phyloP scores from a whole-genome alignment of 2,797 vertebrate genomes.

The Lophius americanus region DNA sequence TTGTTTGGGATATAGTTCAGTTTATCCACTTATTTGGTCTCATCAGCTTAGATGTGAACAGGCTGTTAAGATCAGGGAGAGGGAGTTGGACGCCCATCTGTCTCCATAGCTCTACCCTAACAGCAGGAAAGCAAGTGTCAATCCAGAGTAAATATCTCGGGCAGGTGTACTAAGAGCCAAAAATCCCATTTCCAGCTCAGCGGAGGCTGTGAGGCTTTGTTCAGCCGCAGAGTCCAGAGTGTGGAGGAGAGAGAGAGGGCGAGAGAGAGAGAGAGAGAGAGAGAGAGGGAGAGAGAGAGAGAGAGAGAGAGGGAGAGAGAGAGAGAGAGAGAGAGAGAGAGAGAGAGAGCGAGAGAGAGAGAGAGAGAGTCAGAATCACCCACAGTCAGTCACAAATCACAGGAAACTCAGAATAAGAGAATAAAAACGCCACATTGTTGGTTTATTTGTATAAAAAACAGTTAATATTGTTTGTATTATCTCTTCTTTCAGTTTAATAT shows the following conservation, averaged over 20 bases:
- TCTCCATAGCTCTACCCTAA: conserved; percentile 10
- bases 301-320: conserved; percentile 5
- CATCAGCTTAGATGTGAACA: conserved; percentile 8
- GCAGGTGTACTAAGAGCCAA: conserved; percentile 56
- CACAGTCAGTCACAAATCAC: neutral
- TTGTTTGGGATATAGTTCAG: neutral
- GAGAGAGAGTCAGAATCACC: neutral
- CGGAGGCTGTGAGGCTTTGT: conserved; percentile 21
- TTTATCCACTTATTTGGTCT: conserved; percentile 8
- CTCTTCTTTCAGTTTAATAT: too few species aligned
- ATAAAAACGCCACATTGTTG: neutral
- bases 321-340: too few species aligned
- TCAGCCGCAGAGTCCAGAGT: conserved; percentile 18
- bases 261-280: too few species aligned
- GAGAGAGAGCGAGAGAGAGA: too few species aligned
- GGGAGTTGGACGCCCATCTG: conserved; percentile 7
- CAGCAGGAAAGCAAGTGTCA: conserved; percentile 36
- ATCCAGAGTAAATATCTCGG: conserved; percentile 48
- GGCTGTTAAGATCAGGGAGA: conserved; percentile 13
- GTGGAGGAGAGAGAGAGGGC: conserved; percentile 19
- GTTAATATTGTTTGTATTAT: neutral
- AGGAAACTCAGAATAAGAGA: conserved; percentile 1
- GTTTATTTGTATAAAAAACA: neutral
- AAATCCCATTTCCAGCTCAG: conserved; percentile 39
- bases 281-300: too few species aligned